Evolutionary conservation across 2,113 vertebrate genomes (phyloP), one percentile per base, ranked within the genome.

Genomic region (Piprites chloris): DNA sequence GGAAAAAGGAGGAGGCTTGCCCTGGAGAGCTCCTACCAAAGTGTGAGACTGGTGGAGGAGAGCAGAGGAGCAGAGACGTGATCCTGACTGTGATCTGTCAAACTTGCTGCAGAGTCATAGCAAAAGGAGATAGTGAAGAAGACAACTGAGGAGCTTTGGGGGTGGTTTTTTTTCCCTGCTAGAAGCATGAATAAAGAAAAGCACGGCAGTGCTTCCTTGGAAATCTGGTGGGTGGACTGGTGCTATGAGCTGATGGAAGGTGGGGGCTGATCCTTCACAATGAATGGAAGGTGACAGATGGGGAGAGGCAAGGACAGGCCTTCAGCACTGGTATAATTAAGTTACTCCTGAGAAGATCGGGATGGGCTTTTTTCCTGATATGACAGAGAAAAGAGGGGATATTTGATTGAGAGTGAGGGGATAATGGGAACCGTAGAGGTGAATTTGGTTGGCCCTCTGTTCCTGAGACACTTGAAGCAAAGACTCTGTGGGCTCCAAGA

Each of bases 241-340:
- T 94, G 81, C 89, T 89, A 6, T 61, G 89, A 91, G 89, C 91
- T 96, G 94, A 39, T 85, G 22, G 93, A 87, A 95, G 80, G 56
- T 87, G 93, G 89, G 84, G 56, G 84, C 87, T 89, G 80, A 19
- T 91, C 47, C 89, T 94, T 79, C 87, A 39, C 75, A 72, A 55
- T 89, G 93, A 95, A 93, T 93, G 91, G 91, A 85, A 85, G 77
- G 75, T 91, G 94, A 92, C 94, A 96, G 95, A 97, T 96, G 93
- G 95, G 79, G 84, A 93, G 55, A 87, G 37, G 90, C 87, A 88
- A 94, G 82, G 88, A 76, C 75, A 56, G 93, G 87, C 89, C 94
- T 96, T 95, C 91, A 95, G 92, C 68, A 19, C 27, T 66, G 39
- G 53, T 81, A 78, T 92, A 89, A 93, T 89, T 78, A 95, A 52